phyloP scores from a whole-genome alignment of 2,797 vertebrate genomes.

The Coluber constrictor region DNA sequence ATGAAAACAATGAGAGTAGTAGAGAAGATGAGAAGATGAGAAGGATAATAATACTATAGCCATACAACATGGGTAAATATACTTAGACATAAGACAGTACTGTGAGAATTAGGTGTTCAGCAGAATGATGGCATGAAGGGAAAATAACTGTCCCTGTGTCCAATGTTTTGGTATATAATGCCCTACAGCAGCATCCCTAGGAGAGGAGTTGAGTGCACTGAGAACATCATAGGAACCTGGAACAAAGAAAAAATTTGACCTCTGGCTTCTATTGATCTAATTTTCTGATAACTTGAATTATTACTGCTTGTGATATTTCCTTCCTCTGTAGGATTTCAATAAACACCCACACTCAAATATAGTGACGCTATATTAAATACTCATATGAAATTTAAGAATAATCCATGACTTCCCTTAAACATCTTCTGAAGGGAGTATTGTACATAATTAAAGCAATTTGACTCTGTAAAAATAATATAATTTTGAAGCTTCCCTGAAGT shows the following conservation, averaged over 20 bases:
- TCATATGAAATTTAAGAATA: background rate
- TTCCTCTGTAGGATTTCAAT: conserved; percentile 25
- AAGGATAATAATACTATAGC: background rate
- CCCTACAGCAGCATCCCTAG: background rate
- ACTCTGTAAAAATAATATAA: background rate
- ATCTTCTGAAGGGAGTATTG: background rate
- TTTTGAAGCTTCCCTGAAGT: background rate
- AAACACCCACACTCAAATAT: background rate
- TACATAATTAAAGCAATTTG: background rate
- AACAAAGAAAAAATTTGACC: background rate
- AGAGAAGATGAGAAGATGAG: background rate
- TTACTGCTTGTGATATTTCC: conserved; percentile 42
- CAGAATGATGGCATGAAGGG: background rate
- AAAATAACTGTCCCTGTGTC: background rate
- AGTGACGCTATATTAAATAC: background rate
- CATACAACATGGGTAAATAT: background rate
- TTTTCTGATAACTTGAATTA: conserved; percentile 40
- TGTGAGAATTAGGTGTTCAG: background rate
- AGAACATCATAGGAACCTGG: background rate
- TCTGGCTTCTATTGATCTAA: background rate
- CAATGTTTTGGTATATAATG: background rate
- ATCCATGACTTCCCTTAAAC: background rate
- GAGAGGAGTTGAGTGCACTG: background rate
- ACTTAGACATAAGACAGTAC: background rate
- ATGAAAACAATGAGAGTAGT: background rate